Percentiles rank a stretch among this genome's conserved stretches.
Evolutionary conservation across 2,888 invertebrate species (phyloP).

Genomic region (Hydropsyche betteni): DNA sequence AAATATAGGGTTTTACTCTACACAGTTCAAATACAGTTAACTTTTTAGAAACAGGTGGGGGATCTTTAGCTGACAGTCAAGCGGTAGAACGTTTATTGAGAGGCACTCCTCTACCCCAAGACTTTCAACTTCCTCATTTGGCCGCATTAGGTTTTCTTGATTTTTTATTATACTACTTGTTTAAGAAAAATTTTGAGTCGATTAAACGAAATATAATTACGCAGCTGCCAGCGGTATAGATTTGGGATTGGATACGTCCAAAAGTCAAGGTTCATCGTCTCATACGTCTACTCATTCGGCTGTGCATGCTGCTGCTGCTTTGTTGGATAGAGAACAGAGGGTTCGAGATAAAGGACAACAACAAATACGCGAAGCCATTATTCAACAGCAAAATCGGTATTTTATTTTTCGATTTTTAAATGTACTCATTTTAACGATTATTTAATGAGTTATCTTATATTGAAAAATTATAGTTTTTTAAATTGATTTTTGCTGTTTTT

Average conservation of each 20-base stretch:
- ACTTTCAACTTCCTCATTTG: constrained; percentile 65
- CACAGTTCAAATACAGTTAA: constrained; percentile 39
- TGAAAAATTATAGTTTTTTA: neutral
- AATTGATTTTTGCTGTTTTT: neutral
- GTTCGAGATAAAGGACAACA: constrained; percentile 64
- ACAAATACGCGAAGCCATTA: constrained; percentile 68
- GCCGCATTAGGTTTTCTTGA: constrained; percentile 61
- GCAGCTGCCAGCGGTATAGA: constrained; percentile 50
- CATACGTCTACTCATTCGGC: constrained; percentile 27
- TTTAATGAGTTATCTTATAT: neutral
- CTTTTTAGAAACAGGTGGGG: constrained; percentile 59
- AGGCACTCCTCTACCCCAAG: constrained; percentile 62
- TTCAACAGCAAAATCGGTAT: constrained; percentile 72
- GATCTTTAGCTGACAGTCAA: constrained; percentile 62
- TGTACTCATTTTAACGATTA: neutral
- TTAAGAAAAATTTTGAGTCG: neutral
- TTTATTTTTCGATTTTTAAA: neutral
- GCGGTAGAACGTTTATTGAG: constrained; percentile 64
- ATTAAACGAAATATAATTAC: neutral
- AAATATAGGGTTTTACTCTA: neutral
- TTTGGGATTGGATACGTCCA: constrained; percentile 38
- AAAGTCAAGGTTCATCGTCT: constrained; percentile 6
- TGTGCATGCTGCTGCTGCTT: constrained; percentile 58
- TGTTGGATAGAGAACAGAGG: constrained; percentile 59
- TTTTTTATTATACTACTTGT: neutral